Evolutionary conservation across 1,140 invertebrate species (phyloP), one percentile per base, ranked within the genome.

Genomic region (Kradibia gibbosae): DNA sequence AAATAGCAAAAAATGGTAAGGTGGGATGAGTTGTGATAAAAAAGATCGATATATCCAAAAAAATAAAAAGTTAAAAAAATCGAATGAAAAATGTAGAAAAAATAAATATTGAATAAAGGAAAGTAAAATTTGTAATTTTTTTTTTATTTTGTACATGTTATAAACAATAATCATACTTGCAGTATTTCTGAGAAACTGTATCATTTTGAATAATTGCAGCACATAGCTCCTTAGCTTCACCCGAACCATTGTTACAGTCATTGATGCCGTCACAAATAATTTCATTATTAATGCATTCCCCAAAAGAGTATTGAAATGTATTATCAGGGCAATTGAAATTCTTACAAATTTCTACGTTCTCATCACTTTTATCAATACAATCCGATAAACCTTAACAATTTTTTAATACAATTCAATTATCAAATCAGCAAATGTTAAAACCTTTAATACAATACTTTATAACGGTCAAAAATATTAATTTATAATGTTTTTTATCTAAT

Each of bases 341-440:
- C 15, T 39, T 42, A 75, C 89, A 90, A 8, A 85, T 42, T 34
- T 3, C 42, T 28, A 82, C 65, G 83, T 87, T 84, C 82, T 95
- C 96, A 87, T 97, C 96, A 0, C 95, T 94, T 22, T 92, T 92
- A 88, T 95, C 94, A 0, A 85, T 86, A 87, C 95, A 96, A 80
- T 96, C 92, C 25, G 25, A 3, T 3, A 73, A 48, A 71, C 67
- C 53, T 77, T 74, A 0, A 60, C n/a, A n/a, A n/a, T n/a, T n/a
- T n/a, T n/a, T n/a, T n/a, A n/a, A n/a, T n/a, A n/a, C n/a, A n/a
- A n/a, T n/a, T n/a, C n/a, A n/a, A n/a, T n/a, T n/a, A n/a, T n/a
- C n/a, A n/a, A n/a, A n/a, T n/a, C n/a, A n/a, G n/a, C n/a, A n/a
- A n/a, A n/a, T n/a, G n/a, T n/a, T n/a, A n/a, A n/a, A n/a, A n/a